Base-by-base conservation (phyloP, 2,113 vertebrate genomes). In the Forbesichthys agassizii region DNA sequence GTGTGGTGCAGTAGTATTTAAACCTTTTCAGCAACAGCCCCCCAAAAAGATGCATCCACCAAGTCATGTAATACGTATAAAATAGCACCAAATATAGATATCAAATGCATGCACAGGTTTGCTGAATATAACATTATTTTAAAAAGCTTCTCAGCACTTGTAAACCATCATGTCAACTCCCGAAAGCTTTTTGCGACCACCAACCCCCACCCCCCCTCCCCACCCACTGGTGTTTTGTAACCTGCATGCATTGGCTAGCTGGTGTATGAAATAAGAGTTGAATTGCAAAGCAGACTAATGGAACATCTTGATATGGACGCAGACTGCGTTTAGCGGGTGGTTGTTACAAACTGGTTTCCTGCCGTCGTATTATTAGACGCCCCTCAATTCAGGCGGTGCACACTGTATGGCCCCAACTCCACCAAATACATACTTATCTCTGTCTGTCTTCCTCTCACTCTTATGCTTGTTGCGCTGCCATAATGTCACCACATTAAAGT, bases 401-500 rank as follows among this genome's bases (percentile, higher is more conserved):
- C 42, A 61, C 7, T 65, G 48, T 64, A 9, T 42, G 5, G 36
- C 33, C 58, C 56, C 65, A 58, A 69, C 68, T 52, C n/a, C 36
- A 46, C 54, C 70, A 72, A n/a, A 20, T 67, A 62, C 33, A 20
- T 46, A 56, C 49, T 53, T 63, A 48, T 58, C 47, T 42, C 42
- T 52, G 27, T 48, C 47, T 16, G 6, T 16, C 48, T 63, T 46
- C 14, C 33, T 52, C 14, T 36, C 58, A 53, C 13, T 65, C 62
- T 61, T 16, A 48, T 13, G 70, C 61, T 70, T 18, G 69, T 56
- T 57, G 61, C 49, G 3, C 73, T 47, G 18, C 49, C 20, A 52
- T 74, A 48, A 48, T 72, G 66, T 67, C 33, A 55, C 59, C 58
- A 60, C 66, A 62, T 67, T 69, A 42, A 61, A 42, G 36, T 63